A percentile compares a stretch with the other conserved stretches of the same genome.
Conservation (phyloP, 2,888 invertebrate genomes). For the Chrysodeixis includens region DNA sequence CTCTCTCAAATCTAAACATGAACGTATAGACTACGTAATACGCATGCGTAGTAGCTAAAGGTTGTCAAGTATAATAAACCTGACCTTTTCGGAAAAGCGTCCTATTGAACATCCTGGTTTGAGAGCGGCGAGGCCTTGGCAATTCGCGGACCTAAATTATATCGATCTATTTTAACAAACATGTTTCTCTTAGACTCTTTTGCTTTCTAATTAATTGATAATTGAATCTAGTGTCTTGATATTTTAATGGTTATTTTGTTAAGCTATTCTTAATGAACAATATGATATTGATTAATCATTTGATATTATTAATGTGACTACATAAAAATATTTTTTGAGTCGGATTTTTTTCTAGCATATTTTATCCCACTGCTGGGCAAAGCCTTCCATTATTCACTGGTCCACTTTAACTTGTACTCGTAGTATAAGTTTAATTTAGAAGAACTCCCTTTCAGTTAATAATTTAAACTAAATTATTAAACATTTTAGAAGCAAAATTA, state of each 20-base stretch:
- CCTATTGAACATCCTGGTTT: slow-evolving; percentile 41
- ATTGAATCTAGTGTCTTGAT: background rate
- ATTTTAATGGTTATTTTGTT: too few species aligned
- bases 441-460: too few species aligned
- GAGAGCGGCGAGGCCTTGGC: slow-evolving; percentile 38
- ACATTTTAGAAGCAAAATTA: background rate
- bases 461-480: too few species aligned
- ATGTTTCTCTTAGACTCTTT: background rate
- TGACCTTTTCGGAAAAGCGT: slow-evolving; percentile 47
- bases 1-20: background rate
- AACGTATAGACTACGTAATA: background rate
- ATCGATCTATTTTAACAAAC: background rate
- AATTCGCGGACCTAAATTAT: slow-evolving; percentile 37
- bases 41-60: slow-evolving; percentile 5
- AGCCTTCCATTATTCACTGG: too few species aligned
- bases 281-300: too few species aligned
- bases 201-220: background rate
- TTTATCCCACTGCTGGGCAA: too few species aligned
- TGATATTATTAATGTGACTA: too few species aligned
- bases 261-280: too few species aligned
- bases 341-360: too few species aligned
- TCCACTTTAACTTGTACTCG: too few species aligned
- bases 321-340: too few species aligned
- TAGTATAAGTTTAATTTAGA: too few species aligned
- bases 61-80: slow-evolving; percentile 11